Evolutionary conservation across 2,797 vertebrate genomes (phyloP).

Genomic region (Eutrigla gurnardus): DNA sequence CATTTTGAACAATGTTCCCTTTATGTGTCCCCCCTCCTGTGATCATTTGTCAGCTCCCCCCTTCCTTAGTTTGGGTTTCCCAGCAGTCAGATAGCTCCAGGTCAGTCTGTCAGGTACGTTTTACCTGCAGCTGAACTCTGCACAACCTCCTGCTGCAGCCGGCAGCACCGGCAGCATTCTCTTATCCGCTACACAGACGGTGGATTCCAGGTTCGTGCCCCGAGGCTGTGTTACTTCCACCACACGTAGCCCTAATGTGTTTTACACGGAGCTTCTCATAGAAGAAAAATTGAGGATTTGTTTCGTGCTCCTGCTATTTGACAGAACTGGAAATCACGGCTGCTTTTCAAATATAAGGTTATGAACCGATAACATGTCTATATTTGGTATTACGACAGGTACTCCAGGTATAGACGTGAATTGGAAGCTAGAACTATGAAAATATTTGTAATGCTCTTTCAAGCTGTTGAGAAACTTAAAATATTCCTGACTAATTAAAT

Average conservation of each 20-base stretch:
- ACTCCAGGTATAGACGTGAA: neutral
- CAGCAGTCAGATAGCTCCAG: conserved; percentile 75
- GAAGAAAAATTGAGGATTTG: conserved; percentile 47
- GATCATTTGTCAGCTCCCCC: conserved; percentile 69
- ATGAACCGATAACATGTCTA: neutral
- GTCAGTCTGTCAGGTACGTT: conserved; percentile 77
- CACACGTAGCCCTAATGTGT: conserved; percentile 69
- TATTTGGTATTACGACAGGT: neutral
- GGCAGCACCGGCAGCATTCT: conserved; percentile 57
- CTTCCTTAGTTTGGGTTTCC: conserved; percentile 36
- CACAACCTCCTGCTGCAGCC: conserved; percentile 71
- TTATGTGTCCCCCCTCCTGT: conserved; percentile 73
- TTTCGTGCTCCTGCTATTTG: conserved; percentile 6
- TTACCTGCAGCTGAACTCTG: conserved; percentile 84
- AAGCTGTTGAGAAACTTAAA: neutral
- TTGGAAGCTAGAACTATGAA: neutral
- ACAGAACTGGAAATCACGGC: neutral
- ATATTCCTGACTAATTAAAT: neutral
- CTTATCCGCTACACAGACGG: conserved; percentile 79
- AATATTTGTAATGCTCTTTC: neutral
- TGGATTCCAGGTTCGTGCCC: conserved; percentile 80
- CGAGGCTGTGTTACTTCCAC: conserved; percentile 76
- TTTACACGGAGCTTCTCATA: conserved; percentile 77
- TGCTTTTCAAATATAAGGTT: neutral
- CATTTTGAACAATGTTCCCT: conserved; percentile 76